A percentile compares a stretch with the other conserved stretches of the same genome.
phyloP scores from a whole-genome alignment of 1,140 invertebrate species.

The Zaprionus nigranus region DNA sequence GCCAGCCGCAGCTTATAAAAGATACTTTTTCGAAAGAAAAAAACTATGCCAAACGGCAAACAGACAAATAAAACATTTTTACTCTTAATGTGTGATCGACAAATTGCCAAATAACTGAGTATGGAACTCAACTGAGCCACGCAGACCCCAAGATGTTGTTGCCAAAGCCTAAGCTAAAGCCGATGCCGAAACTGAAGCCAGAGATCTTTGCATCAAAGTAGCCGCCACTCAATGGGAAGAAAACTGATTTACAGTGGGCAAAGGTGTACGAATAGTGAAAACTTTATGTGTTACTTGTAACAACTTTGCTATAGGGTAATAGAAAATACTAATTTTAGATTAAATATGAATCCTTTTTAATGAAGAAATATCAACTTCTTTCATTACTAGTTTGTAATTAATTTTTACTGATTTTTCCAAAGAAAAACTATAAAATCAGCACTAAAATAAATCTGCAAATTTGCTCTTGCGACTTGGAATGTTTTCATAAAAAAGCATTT shows the following conservation, averaged over 20 bases:
- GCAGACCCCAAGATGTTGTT: conserved; percentile 11
- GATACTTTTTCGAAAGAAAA: conserved; percentile 40
- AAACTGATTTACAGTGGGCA: conserved; percentile 44
- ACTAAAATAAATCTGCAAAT: no score
- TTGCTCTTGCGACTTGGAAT: no score
- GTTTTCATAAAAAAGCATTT: no score
- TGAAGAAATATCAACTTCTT: no score
- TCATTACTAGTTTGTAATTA: no score
- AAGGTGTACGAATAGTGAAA: neutral
- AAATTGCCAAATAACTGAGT: conserved; percentile 73
- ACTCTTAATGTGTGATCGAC: conserved; percentile 65
- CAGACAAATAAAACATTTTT: conserved; percentile 27
- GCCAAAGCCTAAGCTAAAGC: conserved; percentile 28
- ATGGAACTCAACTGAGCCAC: conserved; percentile 40
- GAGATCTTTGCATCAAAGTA: conserved; percentile 50
- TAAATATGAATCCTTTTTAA: no score
- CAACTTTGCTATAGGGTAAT: neutral
- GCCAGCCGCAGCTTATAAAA: conserved; percentile 38
- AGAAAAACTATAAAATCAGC: no score
- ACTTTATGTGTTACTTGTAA: neutral
- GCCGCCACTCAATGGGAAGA: conserved; percentile 36
- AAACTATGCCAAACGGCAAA: conserved; percentile 56
- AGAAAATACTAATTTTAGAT: no score
- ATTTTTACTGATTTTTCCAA: no score
- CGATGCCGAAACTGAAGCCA: conserved; percentile 14